Evolutionary conservation across 2,888 invertebrate genomes (phyloP), one percentile per base, ranked within the genome.

Genomic region (Xiphydria camelus): DNA sequence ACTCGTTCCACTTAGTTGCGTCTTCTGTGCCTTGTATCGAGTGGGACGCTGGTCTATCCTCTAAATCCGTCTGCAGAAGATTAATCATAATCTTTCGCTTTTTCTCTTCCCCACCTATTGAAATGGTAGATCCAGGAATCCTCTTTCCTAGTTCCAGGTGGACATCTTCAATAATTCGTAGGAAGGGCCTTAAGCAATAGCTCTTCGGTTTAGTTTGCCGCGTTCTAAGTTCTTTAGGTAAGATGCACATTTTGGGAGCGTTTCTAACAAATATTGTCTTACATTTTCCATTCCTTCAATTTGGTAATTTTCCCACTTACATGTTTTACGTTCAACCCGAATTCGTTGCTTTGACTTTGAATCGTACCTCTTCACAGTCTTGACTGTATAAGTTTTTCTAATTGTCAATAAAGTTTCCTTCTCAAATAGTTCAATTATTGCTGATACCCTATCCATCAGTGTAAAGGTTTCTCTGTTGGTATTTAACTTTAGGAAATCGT

Each of bases 1-100:
- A 65, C 36, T 68, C 66, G 44, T 68, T 68, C 60, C 63, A 66
- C 47, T 66, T 68, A 1, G 64, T 60, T 0, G 64, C 63, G 44
- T 66, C 64, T 37, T 67, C 64, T 3, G 64, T 66, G 1, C 54
- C 61, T 46, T 67, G 66, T n/a, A 37, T 34, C 3, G 14, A 21
- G 12, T 41, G 9, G 0, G 31, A 5, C 1, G 4, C 19, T 1
- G 25, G 34, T 1, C 31, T 37, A 2, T 31, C 29, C 5, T n/a
- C 12, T 14, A 49, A 35, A 2, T 23, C 20, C 1, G 44, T 41
- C 19, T 21, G 35, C 2, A 33, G 32, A 18, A 57, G 23, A 6
- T 47, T 47, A 20, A 31, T 55, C 18, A 44, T 43, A 7, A 65
- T 62, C 20, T 63, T 63, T 4, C 39, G 37, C 22, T 64, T 64